Percentiles rank a stretch among this genome's conserved stretches.
Conservation (phyloP, 2,797 vertebrate genomes). For the Remorina albescens region DNA sequence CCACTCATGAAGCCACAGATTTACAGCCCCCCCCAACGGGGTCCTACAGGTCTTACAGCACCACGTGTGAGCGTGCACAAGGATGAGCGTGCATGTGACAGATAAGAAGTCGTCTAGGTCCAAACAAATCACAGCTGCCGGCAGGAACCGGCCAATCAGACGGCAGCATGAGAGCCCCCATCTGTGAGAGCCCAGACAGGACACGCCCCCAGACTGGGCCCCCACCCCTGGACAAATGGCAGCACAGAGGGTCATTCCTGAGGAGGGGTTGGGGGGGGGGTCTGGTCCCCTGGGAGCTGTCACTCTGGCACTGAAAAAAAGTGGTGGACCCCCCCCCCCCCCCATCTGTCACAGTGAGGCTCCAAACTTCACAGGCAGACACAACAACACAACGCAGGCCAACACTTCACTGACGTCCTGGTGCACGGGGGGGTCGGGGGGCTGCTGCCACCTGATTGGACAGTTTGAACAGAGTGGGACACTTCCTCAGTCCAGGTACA, state of each 20-base stretch:
- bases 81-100: conserved; percentile 10
- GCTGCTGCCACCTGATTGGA: conserved; percentile 3
- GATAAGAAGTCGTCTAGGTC: conserved; percentile 5
- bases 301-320: conserved; percentile 44
- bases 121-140: background rate
- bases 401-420: conserved; percentile 14
- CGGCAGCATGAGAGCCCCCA: background rate
- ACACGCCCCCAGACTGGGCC: conserved; percentile 26
- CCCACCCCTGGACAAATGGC: conserved; percentile 30
- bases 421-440: accelerated
- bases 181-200: conserved; percentile 29
- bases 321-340: background rate
- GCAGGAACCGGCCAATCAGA: background rate
- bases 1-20: too few species aligned
- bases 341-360: conserved; percentile 52
- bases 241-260: conserved; percentile 25
- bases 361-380: conserved; percentile 34
- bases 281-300: conserved; percentile 40
- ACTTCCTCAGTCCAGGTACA: background rate
- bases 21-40: too few species aligned
- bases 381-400: conserved; percentile 42
- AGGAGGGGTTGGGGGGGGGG: background rate
- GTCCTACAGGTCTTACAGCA: too few species aligned
- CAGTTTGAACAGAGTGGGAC: conserved; percentile 1
- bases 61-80: conserved; percentile 11